Evolutionary conservation across 92 coral and sea anemone genomes (phyloP).

Genomic region (Desmophyllum pertusum): DNA sequence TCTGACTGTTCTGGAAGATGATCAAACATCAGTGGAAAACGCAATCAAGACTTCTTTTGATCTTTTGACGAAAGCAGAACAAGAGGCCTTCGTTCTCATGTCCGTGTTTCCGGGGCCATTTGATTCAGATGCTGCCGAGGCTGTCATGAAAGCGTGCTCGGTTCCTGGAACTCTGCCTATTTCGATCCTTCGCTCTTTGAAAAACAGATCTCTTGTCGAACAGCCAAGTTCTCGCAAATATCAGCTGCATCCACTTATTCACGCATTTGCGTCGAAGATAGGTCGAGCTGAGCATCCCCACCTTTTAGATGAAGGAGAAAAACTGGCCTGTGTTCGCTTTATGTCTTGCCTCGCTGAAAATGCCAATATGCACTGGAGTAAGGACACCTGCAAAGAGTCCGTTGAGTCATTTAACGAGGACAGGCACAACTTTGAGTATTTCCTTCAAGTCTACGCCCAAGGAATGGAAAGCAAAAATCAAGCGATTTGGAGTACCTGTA

Average conservation of each 20-base stretch:
- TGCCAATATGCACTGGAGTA: constrained; percentile 31
- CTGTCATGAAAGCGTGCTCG: background rate
- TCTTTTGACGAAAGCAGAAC: background rate
- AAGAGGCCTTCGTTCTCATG: constrained; percentile 32
- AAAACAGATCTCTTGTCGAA: too few species aligned
- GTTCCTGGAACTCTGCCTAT: constrained; percentile 8
- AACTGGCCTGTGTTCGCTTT: constrained; percentile 21
- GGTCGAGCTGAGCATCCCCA: background rate
- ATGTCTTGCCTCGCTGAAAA: constrained; percentile 10
- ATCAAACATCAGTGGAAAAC: background rate
- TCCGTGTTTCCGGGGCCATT: constrained; percentile 35
- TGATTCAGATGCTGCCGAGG: constrained; percentile 10
- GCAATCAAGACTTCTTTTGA: constrained; percentile 49
- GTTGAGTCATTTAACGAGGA: constrained; percentile 26
- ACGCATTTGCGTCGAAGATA: constrained; percentile 12
- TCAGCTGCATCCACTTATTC: constrained; percentile 40
- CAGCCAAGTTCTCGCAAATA: constrained; percentile 13
- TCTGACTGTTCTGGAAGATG: constrained; percentile 16
- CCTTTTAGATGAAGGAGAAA: background rate
- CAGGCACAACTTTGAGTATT: constrained; percentile 39
- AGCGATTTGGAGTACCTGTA: background rate
- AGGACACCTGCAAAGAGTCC: constrained; percentile 41
- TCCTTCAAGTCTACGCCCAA: background rate
- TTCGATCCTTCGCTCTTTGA: constrained; percentile 12
- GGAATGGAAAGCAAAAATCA: background rate